Percentiles rank a stretch among this genome's conserved stretches.
Evolutionary conservation across 2,797 vertebrate genomes (phyloP).

Genomic region (Scleropages formosus): DNA sequence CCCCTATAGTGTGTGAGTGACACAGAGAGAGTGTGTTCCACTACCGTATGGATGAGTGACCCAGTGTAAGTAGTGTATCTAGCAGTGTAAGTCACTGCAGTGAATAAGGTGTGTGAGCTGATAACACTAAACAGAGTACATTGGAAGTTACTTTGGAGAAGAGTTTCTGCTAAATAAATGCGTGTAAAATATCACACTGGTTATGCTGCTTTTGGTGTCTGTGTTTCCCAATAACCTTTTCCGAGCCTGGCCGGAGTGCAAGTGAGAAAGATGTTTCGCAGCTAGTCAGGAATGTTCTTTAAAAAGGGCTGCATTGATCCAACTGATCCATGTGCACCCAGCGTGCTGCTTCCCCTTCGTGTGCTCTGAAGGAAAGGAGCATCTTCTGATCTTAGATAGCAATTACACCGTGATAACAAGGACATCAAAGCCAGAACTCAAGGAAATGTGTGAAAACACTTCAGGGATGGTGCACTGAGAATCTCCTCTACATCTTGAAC

Average conservation of each 20-base stretch:
- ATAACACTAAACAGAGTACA: too few relatives aligned
- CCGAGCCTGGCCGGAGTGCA: neutral
- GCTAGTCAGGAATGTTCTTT: slow-evolving; percentile 10
- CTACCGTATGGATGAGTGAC: too few relatives aligned
- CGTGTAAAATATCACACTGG: too few relatives aligned
- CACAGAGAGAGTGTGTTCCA: too few relatives aligned
- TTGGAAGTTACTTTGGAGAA: too few relatives aligned
- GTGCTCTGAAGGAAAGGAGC: slow-evolving; percentile 25
- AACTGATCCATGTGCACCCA: slow-evolving; percentile 24
- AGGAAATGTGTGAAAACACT: slow-evolving; percentile 17
- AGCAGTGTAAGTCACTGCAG: too few relatives aligned
- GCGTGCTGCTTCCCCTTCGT: slow-evolving; percentile 5
- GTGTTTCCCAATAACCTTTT: slow-evolving; percentile 17
- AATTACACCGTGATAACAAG: slow-evolving; percentile 28
- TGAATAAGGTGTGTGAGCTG: too few relatives aligned
- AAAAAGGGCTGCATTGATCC: slow-evolving; percentile 28
- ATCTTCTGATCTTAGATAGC: slow-evolving; percentile 31
- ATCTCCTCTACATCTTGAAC: neutral
- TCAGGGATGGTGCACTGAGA: neutral
- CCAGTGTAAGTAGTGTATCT: too few relatives aligned
- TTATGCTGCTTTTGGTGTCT: neutral
- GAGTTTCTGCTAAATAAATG: too few relatives aligned
- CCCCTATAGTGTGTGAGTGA: too few relatives aligned
- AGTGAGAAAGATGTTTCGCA: slow-evolving; percentile 11
- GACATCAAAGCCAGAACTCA: slow-evolving; percentile 29